Conservation (phyloP, 1,140 invertebrate species). For the Drosophila orosa region DNA sequence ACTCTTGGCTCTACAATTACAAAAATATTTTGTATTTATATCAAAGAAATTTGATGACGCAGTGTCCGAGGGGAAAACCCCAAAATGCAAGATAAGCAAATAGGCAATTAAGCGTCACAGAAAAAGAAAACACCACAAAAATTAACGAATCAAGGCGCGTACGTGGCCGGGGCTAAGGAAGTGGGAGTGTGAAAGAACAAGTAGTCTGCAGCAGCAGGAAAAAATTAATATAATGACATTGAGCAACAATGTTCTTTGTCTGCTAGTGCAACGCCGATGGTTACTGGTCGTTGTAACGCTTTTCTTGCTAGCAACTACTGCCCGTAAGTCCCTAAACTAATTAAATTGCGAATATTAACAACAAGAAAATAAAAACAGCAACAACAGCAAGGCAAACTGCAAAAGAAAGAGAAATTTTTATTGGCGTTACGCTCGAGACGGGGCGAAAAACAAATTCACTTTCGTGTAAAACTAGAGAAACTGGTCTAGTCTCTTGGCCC, state of each 20-base stretch:
- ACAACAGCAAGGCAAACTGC: conserved; percentile 25
- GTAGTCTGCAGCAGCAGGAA: conserved; percentile 11
- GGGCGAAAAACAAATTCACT: conserved; percentile 77
- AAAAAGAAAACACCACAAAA: background rate
- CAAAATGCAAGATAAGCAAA: conserved; percentile 9
- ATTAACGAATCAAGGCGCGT: conserved; percentile 1
- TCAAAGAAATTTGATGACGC: conserved; percentile 13
- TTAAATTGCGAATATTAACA: conserved; percentile 10
- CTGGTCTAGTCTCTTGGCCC: conserved; percentile 61
- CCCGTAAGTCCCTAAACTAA: conserved; percentile 46
- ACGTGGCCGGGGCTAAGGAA: conserved; percentile 51
- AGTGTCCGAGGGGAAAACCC: background rate
- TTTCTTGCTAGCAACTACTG: conserved; percentile 42
- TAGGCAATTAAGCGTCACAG: background rate
- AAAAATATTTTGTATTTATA: conserved; percentile 4
- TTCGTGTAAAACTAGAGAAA: conserved; percentile 78
- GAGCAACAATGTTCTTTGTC: conserved; percentile 60
- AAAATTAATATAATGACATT: conserved; percentile 37
- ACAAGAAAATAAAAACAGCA: conserved; percentile 1
- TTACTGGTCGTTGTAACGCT: conserved; percentile 36
- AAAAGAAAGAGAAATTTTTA: conserved; percentile 70
- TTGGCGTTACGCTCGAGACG: conserved; percentile 56
- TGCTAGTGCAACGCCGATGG: conserved; percentile 42
- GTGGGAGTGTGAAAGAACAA: conserved; percentile 19
- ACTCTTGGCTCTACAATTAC: conserved; percentile 16